Base-by-base conservation (phyloP, 2,113 vertebrate genomes). In the Ivindomyrus marchei region DNA sequence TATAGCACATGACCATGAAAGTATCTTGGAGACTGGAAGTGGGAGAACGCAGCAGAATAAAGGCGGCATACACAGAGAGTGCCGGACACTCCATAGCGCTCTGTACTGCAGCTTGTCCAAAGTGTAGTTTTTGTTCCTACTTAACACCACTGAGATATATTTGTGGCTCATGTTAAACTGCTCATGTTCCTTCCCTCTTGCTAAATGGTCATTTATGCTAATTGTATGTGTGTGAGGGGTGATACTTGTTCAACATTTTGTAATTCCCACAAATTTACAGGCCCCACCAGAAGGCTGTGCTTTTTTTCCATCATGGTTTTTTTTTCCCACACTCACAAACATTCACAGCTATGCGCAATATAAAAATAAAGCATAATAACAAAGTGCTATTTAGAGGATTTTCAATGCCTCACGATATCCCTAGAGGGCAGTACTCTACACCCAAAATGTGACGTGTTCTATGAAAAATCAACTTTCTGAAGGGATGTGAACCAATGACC, bases 21-120 rank as follows among this genome's bases (percentile, higher is more conserved):
- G 97, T 95, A 94, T 95, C 95, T 96, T 92, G 92, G 94, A 96
- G 96, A 96, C 95, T 96, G 96, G 94, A 96, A 97, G 96, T 95
- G 94, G 95, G 94, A 95, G 94, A 95, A 94, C 93, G 94, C 93
- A 93, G 91, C 47, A 90, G 90, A 93, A 94, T 92, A 94, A 95
- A 93, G 94, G 94, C 94, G 92, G 88, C 92, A 77, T 94, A 94
- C 91, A 56, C 17, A 90, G 66, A 77, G 91, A 50, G 92, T 70
- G 47, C 89, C 90, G 90, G 91, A 93, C 52, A 13, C 52, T 88
- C 91, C 92, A 93, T 92, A 91, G 83, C 92, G 88, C 10, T 92
- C 93, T 80, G 89, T 93, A 92, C 90, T 91, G 52, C 47, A 85
- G 56, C 45, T 46, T 21, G 17, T 89, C 88, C 89, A 90, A 19